phyloP scores from a whole-genome alignment of 1,140 invertebrate species.

The Rhopalosiphum maidis region DNA sequence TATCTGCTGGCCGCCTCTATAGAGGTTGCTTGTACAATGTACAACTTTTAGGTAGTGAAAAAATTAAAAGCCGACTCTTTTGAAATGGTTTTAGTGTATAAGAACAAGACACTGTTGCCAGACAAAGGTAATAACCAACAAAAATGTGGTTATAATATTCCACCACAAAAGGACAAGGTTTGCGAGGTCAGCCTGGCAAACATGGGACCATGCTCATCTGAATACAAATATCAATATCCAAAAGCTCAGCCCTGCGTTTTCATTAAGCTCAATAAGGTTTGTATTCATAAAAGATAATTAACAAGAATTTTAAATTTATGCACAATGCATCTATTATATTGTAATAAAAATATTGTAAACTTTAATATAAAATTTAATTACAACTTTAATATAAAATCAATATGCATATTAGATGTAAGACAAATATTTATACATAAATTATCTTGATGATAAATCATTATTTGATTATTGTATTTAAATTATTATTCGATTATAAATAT shows the following conservation, averaged over 20 bases:
- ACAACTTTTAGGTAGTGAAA: neutral
- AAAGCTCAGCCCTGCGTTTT: constrained; percentile 80
- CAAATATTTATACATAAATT: neutral
- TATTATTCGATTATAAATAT: neutral
- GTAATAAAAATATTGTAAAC: too few relatives aligned
- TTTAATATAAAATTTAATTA: too few relatives aligned
- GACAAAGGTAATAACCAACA: constrained; percentile 66
- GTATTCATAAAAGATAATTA: constrained; percentile 48
- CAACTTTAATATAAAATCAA: neutral
- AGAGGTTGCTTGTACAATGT: neutral
- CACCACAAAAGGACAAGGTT: constrained; percentile 69
- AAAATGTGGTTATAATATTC: constrained; percentile 71
- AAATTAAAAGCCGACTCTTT: neutral
- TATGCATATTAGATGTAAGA: neutral
- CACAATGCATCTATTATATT: neutral
- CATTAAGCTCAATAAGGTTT: constrained; percentile 86
- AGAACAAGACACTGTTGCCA: constrained; percentile 40
- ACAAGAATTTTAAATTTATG: neutral
- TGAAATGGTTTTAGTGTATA: constrained; percentile 14
- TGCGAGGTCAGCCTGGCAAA: constrained; percentile 72
- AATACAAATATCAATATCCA: constrained; percentile 74
- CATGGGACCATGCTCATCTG: constrained; percentile 72
- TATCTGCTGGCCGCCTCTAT: neutral
- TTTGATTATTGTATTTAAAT: neutral
- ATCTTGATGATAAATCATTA: neutral